Evolutionary conservation across 2,888 invertebrate species (phyloP), one percentile per base, ranked within the genome.

Genomic region (Drosophila mercatorum): DNA sequence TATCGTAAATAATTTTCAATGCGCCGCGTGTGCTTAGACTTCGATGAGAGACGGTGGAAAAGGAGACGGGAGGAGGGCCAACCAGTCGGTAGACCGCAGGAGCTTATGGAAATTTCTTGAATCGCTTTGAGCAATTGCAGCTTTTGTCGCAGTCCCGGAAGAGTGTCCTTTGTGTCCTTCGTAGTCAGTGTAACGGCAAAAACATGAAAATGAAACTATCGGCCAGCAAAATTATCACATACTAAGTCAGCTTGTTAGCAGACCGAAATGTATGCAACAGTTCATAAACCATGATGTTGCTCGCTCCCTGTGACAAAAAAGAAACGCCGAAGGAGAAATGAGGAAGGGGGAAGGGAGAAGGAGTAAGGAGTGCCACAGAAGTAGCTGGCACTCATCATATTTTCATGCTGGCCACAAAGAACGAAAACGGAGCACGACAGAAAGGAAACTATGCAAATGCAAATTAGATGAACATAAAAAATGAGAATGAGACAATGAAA

Each of bases 1-100:
- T 87, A 90, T 90, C 87, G 89, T 87, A 90, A 89, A 90, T 87
- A 90, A 87, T 89, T 90, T 89, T 82, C 80, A 87, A 82, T 82
- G 87, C 79, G 76, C 70, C 78, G 80, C 88, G 75, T 88, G 90
- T 83, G 86, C 85, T 75, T 80, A 69, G 88, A 85, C 88, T 78
- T 75, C 81, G 72, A 77, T 78, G 74, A 71, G 59, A 17, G 43
- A 10, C 8, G 22, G 44, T 22, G 22, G 22, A 2, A 22, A 7
- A 7, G 40, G 7, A 7, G 40, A 2, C 7, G 40, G 6, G 17
- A 34, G 31, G 31, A 6, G 7, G 31, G 31, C 22, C 55, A 12
- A 40, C 3, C n/a, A 36, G 46, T 22, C 36, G 31, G 49, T 31
- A 36, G 58, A 40, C 61, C 62, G 43, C 43, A 36, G 51, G 58